Evolutionary conservation across 2,113 vertebrate species (phyloP), one percentile per base, ranked within the genome.

Genomic region (Podiceps cristatus): DNA sequence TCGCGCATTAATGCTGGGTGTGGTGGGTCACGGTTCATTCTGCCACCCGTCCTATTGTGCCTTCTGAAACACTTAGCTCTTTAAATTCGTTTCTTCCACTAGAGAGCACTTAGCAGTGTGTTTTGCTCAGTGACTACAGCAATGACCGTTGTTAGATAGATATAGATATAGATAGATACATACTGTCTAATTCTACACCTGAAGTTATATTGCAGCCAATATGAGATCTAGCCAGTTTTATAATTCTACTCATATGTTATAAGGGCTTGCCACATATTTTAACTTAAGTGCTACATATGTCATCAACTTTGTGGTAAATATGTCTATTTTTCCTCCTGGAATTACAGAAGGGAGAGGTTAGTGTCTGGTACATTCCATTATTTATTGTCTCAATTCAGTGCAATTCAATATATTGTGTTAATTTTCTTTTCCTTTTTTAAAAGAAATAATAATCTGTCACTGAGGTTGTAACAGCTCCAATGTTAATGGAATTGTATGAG

Each of bases 371-470:
- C 95, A 84, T 94, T 97, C 75, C 93, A 86, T 98, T 97, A 97
- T 98, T 97, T 98, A 97, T 97, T 92, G 95, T 97, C 94, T 98
- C 96, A 93, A 95, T 97, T 95, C 95, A 81, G 88, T 27, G 15
- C 95, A 97, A 97, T 97, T 88, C 97, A 96, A 97, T 98, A 97
- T 96, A 97, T 97, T 97, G 90, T 56, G 95, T 97, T 98, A 97
- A 98, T 98, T 98, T 97, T 86, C 93, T 97, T 96, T 96, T 96
- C 80, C 91, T 94, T 97, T 96, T 97, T 97, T 96, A 84, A 93
- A 97, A 97, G 95, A 97, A 97, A 97, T 97, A 97, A 96, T 97
- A 97, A 97, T 98, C 96, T 95, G 96, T 98, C 97, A 97, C 91
- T n/a, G 82, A 23, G 92, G 93, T 93, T 89, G 96, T 79, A 98